These are phyloP conservation scores for Dendronephthya gigantea DNA, from an alignment of 64 coral and sea anemone genomes.

Conservation along the genomic window DNA sequence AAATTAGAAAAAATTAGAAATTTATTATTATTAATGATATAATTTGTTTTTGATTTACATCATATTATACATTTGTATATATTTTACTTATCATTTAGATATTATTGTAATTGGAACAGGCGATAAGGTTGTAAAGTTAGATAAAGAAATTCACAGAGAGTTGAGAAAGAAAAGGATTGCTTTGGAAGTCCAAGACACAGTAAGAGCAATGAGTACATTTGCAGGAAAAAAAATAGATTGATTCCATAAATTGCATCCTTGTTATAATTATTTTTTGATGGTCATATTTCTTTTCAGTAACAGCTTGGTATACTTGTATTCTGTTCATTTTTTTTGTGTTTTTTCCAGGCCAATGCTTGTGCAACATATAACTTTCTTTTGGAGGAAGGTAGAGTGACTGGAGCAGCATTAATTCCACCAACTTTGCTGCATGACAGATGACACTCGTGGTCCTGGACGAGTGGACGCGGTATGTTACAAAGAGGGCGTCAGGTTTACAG, in stretches of 20 bases:
- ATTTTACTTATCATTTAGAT: constrained; percentile 48
- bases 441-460: background rate
- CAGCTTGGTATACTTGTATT: background rate
- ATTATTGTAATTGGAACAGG: constrained; percentile 89
- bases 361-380: constrained; percentile 94
- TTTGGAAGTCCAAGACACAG: constrained; percentile 87
- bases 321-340: too few relatives aligned
- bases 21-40: background rate
- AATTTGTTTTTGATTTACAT: too few relatives aligned
- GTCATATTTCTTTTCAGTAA: too few relatives aligned
- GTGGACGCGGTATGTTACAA: too few relatives aligned
- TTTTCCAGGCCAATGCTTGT: constrained; percentile 66
- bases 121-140: constrained; percentile 56
- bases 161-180: constrained; percentile 57
- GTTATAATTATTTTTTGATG: too few relatives aligned
- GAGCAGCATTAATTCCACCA: constrained; percentile 86
- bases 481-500: too few relatives aligned
- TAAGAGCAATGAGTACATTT: background rate
- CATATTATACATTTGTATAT: too few relatives aligned
- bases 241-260: too few relatives aligned
- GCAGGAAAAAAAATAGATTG: too few relatives aligned
- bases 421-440: background rate
- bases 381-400: constrained; percentile 76
- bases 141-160: constrained; percentile 48
- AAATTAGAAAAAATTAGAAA: background rate